Evolutionary conservation across 2,888 invertebrate species (phyloP).

Genomic region (Brachycybe producta): DNA sequence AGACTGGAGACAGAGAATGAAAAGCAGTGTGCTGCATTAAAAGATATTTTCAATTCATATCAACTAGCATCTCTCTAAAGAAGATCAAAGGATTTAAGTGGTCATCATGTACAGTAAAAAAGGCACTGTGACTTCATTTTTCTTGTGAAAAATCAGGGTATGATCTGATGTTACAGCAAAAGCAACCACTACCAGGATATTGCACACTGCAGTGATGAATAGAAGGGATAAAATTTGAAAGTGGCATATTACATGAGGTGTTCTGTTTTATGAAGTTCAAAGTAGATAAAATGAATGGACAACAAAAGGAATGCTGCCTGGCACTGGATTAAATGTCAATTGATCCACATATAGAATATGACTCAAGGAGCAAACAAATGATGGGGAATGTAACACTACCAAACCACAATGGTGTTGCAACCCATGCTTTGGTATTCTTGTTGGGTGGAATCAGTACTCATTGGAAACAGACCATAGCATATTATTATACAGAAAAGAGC

Average conservation of each 20-base stretch:
- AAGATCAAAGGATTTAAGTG: background rate
- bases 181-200: background rate
- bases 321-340: background rate
- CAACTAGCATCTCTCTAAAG: background rate
- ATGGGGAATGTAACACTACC: background rate
- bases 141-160: background rate
- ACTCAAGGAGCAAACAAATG: background rate
- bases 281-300: background rate
- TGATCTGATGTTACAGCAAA: background rate
- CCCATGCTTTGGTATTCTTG: too few species aligned
- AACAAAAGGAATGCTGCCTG: background rate
- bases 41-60: background rate
- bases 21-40: background rate
- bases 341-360: background rate
- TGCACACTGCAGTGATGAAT: background rate
- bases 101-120: background rate
- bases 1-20: background rate
- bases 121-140: background rate
- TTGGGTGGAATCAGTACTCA: too few species aligned
- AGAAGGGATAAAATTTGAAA: background rate
- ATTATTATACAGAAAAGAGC: too few species aligned
- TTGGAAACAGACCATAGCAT: too few species aligned
- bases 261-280: constrained; percentile 1
- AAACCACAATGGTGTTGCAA: background rate
- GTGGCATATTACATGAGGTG: background rate